Base-by-base conservation (phyloP, 2,888 invertebrate genomes). In the Caenorhabditis virilis region DNA sequence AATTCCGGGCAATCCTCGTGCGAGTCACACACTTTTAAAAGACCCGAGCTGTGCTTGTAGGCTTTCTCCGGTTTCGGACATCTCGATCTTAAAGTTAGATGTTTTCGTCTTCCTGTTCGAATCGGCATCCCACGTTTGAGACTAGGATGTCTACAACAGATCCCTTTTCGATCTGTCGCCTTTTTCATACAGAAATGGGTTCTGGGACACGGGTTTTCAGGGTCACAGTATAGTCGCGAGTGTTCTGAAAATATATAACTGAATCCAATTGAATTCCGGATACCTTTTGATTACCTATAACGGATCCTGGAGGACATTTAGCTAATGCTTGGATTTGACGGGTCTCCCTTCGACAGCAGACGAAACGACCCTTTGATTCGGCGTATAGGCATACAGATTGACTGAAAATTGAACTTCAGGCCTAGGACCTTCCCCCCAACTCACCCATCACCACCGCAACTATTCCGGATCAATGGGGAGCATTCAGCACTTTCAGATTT, bases 271-370 rank as follows among this genome's bases (percentile, higher is more conserved):
- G n/a, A n/a, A n/a, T n/a, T n/a, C n/a, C n/a, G n/a, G n/a, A n/a
- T n/a, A n/a, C 9, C 11, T 42, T 26, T 7, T 22, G 15, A 2
- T 48, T 25, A 15, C n/a, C 57, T 22, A 59, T 35, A n/a, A 61
- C 46, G 9, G 69, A 65, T 6, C 69, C 69, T 5, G 55, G 65
- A 11, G 69, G 67, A 27, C 67, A 63, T 51, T 56, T 67, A 7
- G 64, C 64, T 3, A 70, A 55, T 3, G 58, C 51, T 11, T 47
- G 55, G n/a, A 60, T 55, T 13, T 54, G 59, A 22, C 74, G 52
- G 13, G 65, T 60, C 38, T 74, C 74, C 5, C 79, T 58, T 20
- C 68, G 60, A 49, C 79, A 78, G 46, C 79, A 79, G 6, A 78
- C 78, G 33, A 79, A 79, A 30, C 77, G 61, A n/a, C 64, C 54